These are phyloP conservation scores for Cyclophora albipunctata DNA, from an alignment of 2,888 invertebrate species.

Conservation along the genomic window DNA sequence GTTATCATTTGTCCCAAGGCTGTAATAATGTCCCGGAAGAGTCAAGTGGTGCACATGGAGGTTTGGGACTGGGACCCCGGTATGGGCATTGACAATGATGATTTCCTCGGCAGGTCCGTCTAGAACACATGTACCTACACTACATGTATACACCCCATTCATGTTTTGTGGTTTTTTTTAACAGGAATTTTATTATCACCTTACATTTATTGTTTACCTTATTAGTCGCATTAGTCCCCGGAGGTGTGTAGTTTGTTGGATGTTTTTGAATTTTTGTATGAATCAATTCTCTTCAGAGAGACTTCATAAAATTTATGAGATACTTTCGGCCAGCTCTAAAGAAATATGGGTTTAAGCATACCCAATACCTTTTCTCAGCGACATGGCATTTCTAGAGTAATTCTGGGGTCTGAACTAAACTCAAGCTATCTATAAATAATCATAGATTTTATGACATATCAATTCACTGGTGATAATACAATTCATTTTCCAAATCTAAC, in stretches of 20 bases:
- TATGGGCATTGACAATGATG: slow-evolving; percentile 86
- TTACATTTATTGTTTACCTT: not conserved
- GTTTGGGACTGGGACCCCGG: slow-evolving; percentile 91
- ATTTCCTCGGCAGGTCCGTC: slow-evolving; percentile 89
- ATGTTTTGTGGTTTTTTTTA: slow-evolving; percentile 25
- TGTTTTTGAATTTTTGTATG: too few species aligned
- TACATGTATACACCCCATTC: slow-evolving; percentile 34
- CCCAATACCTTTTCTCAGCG: too few species aligned
- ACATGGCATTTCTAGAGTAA: too few species aligned
- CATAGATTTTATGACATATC: too few species aligned
- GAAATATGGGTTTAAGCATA: too few species aligned
- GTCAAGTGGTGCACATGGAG: slow-evolving; percentile 83
- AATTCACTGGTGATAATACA: slow-evolving; percentile 33
- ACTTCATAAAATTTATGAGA: too few species aligned
- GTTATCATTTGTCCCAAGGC: slow-evolving; percentile 78
- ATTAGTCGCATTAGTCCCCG: too few species aligned
- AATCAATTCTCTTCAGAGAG: too few species aligned
- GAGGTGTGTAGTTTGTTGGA: too few species aligned
- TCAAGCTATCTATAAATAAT: too few species aligned
- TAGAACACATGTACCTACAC: slow-evolving; percentile 31
- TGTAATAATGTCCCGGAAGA: slow-evolving; percentile 82
- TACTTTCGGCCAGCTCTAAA: too few species aligned
- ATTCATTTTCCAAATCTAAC: slow-evolving; percentile 24
- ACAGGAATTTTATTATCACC: slow-evolving; percentile 36
- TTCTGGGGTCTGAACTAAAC: too few species aligned